Base-by-base conservation (phyloP, 2,888 invertebrate genomes). In the Drepana falcataria region DNA sequence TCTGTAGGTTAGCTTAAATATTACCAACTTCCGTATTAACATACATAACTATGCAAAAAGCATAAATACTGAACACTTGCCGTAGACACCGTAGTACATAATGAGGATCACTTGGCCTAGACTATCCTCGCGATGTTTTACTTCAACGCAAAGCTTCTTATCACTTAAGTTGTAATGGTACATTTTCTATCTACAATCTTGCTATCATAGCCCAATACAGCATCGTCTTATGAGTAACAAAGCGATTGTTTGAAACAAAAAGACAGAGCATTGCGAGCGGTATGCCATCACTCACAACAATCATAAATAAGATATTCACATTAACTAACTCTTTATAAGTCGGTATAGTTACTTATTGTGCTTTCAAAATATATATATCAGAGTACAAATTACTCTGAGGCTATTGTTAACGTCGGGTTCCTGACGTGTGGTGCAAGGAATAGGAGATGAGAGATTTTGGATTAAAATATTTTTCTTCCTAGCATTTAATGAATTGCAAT, bases 351-450 rank as follows among this genome's bases (percentile, higher is more conserved):
- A 83, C 51, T 51, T 73, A 82, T 78, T 83, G 83, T 84, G 81
- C 79, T 83, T 79, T 82, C 72, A 72, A 77, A 79, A 85, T 83
- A 84, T 87, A 44, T 44, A 81, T 83, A 86, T 87, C 85, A 86
- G 75, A 73, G 75, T 78, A 83, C 85, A 87, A 85, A 87, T 86
- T 86, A 87, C 80, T 75, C 75, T 69, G 63, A 60, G 63, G 67
- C 77, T 75, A 88, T 89, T 89, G 88, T 89, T 87, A 78, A 76
- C 69, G 73, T 75, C 77, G 73, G 64, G 75, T 73, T 68, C 59
- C 55, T 59, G 56, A 48, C 51, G 68, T 63, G 53, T 60, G 79
- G 81, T 60, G 0, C 49, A 81, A 79, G 71, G 58, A 2, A 53
- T 4, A 58, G 34, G 51, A 51, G 44, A n/a, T 4, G 2, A 52